Percentiles rank a stretch among this genome's conserved stretches.
Evolutionary conservation across 2,888 invertebrate species (phyloP).

Genomic region (Platycheirus rosarum): DNA sequence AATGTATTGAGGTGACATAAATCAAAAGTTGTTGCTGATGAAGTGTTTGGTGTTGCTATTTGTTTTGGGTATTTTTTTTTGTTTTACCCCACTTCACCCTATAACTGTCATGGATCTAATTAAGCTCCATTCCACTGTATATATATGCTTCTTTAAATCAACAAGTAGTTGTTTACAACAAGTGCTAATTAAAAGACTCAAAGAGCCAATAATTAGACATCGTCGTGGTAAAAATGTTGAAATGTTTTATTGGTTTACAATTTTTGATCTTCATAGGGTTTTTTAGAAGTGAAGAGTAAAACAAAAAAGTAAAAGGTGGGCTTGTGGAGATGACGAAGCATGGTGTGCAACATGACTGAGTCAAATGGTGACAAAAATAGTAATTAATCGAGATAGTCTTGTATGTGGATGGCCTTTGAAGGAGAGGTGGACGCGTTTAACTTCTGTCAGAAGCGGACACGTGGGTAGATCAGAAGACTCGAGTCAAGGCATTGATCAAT

Average conservation of each 20-base stretch:
- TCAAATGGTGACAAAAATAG: constrained; percentile 66
- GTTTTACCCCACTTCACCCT: constrained; percentile 43
- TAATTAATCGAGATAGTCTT: constrained; percentile 61
- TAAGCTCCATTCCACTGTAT: too few species aligned
- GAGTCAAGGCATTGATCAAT: constrained; percentile 45
- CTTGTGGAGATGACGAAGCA: neutral
- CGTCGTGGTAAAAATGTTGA: neutral
- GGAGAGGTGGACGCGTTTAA: constrained; percentile 13
- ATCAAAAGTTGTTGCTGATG: constrained; percentile 71
- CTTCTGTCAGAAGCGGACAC: constrained; percentile 8
- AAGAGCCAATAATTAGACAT: constrained; percentile 22
- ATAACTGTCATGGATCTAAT: too few species aligned
- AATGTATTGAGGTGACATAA: constrained; percentile 69
- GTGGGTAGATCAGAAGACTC: constrained; percentile 36
- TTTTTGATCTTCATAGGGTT: too few species aligned
- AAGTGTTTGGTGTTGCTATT: constrained; percentile 71
- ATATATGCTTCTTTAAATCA: constrained; percentile 34
- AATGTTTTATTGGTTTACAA: constrained; percentile 28
- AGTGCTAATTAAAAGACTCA: constrained; percentile 67
- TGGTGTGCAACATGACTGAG: constrained; percentile 40
- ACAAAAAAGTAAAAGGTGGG: neutral
- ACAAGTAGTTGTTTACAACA: constrained; percentile 42
- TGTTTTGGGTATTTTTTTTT: constrained; percentile 61
- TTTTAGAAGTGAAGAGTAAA: too few species aligned
- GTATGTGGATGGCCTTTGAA: constrained; percentile 4